Conservation (phyloP, 2,797 vertebrate genomes). For the Argentina silus region DNA sequence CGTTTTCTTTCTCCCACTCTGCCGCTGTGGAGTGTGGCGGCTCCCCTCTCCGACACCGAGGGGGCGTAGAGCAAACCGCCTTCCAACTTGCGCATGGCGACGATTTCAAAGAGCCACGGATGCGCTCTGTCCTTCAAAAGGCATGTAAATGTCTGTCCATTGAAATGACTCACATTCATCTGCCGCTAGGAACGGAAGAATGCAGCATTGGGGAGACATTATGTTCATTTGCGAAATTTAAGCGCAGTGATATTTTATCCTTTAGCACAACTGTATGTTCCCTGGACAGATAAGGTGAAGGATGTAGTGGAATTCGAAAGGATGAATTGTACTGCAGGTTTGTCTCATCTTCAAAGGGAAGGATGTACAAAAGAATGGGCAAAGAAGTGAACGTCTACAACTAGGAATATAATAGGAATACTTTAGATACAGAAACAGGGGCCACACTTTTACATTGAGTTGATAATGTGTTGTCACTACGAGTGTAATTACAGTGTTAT, state of each 20-base stretch:
- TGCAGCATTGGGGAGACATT: too few species aligned
- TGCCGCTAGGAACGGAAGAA: constrained; percentile 18
- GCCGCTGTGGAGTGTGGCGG: constrained; percentile 31
- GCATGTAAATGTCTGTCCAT: constrained; percentile 1
- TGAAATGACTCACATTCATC: background rate
- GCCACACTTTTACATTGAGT: too few species aligned
- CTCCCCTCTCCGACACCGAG: constrained; percentile 15
- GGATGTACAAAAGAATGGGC: too few species aligned
- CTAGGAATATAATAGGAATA: too few species aligned
- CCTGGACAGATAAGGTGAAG: too few species aligned
- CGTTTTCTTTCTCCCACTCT: constrained; percentile 32
- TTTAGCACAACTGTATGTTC: background rate
- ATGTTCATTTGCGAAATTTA: background rate
- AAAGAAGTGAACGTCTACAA: too few species aligned
- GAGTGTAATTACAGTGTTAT: too few species aligned
- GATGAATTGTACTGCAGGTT: too few species aligned
- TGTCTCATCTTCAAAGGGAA: too few species aligned
- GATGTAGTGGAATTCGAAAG: too few species aligned
- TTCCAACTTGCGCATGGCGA: background rate
- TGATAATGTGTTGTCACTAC: too few species aligned
- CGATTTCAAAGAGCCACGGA: constrained; percentile 10
- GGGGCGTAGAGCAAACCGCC: background rate
- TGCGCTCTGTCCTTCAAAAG: constrained; percentile 24
- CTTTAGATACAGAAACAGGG: too few species aligned
- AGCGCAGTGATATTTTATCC: background rate